phyloP scores from a whole-genome alignment of 1,140 invertebrate genomes.

The Sitobion miscanthi region DNA sequence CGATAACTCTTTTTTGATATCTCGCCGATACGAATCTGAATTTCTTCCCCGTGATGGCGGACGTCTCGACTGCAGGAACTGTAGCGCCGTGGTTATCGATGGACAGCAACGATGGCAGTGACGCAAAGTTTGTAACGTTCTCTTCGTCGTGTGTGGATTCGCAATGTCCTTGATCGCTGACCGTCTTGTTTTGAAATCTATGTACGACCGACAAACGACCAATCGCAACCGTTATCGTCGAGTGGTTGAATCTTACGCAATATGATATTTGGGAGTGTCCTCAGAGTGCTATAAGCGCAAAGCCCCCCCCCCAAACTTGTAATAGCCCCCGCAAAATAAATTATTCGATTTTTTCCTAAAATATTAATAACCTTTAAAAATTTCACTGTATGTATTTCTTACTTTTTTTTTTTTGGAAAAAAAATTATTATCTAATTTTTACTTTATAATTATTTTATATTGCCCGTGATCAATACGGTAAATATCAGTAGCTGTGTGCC shows the following conservation, averaged over 20 bases:
- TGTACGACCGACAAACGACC: neutral
- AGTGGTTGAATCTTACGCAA: neutral
- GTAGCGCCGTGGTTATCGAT: neutral
- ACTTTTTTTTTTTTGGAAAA: too few species aligned
- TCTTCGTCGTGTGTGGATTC: neutral
- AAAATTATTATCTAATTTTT: too few species aligned
- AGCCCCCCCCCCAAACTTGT: too few species aligned
- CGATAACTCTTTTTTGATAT: slow-evolving; percentile 9
- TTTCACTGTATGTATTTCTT: too few species aligned
- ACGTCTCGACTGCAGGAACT: neutral
- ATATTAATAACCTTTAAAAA: too few species aligned
- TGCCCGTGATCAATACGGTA: too few species aligned
- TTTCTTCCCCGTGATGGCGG: too few species aligned
- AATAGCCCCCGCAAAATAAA: too few species aligned
- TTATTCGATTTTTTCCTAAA: too few species aligned
- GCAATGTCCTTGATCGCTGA: slow-evolving; percentile 30
- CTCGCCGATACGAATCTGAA: neutral
- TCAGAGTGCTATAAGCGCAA: neutral
- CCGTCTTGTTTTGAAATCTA: slow-evolving; percentile 37
- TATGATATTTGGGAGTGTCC: neutral
- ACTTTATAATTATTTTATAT: too few species aligned
- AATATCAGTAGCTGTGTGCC: too few species aligned
- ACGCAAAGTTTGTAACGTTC: neutral
- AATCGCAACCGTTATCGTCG: neutral
- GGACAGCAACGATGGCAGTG: neutral